Conservation (phyloP, 2,113 vertebrate species). For the Paramormyrops kingsleyae region DNA sequence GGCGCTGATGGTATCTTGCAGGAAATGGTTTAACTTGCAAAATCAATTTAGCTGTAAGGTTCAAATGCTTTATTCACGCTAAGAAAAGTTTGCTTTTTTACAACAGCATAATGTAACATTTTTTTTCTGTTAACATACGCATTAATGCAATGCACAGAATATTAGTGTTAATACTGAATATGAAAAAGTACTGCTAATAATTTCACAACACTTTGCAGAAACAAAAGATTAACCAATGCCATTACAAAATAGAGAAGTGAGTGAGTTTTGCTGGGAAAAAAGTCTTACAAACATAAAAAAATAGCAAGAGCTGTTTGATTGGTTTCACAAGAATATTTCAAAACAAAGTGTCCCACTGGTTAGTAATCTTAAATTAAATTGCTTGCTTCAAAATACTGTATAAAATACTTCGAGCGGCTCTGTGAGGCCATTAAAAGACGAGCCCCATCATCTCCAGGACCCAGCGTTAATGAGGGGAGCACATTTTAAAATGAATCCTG, state of each 20-base stretch:
- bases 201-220: background rate
- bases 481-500: background rate
- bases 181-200: background rate
- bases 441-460: background rate
- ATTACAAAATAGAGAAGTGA: background rate
- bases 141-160: background rate
- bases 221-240: background rate
- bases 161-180: background rate
- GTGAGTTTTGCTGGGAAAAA: background rate
- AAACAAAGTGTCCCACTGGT: background rate
- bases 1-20: background rate
- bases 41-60: background rate
- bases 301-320: background rate
- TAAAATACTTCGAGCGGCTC: background rate
- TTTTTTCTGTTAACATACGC: background rate
- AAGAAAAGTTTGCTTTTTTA: background rate
- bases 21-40: conserved; percentile 9
- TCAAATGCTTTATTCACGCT: background rate
- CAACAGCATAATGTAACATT: background rate
- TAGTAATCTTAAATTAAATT: background rate
- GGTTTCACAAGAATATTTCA: background rate
- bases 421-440: background rate
- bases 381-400: background rate
- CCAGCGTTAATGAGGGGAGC: background rate
- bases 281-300: background rate